These are phyloP conservation scores for Hippoglossus hippoglossus DNA, from an alignment of 2,797 vertebrate genomes.

Conservation along the genomic window DNA sequence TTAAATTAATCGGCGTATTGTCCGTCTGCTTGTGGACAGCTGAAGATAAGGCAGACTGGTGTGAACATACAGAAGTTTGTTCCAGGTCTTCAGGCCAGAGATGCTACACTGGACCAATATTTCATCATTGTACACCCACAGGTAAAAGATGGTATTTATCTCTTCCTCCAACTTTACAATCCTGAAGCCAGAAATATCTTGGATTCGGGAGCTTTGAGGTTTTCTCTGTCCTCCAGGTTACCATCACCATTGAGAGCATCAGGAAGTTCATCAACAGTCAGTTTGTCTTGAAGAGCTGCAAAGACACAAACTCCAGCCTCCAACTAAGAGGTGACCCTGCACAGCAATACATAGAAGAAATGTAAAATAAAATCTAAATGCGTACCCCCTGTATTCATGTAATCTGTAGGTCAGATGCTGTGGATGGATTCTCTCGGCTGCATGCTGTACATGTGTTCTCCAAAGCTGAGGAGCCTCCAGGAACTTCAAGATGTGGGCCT, in stretches of 20 bases:
- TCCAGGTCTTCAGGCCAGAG: conserved; percentile 75
- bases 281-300: conserved; percentile 78
- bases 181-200: too few species aligned
- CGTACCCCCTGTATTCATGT: background rate
- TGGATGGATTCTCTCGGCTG: conserved; percentile 82
- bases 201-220: too few species aligned
- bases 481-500: conserved; percentile 83
- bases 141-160: conserved; percentile 49
- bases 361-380: too few species aligned
- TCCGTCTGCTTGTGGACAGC: conserved; percentile 53
- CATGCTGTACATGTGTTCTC: conserved; percentile 84
- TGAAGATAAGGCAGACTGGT: conserved; percentile 83
- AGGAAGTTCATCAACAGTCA: conserved; percentile 79
- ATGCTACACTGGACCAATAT: conserved; percentile 74
- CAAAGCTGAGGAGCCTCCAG: conserved; percentile 82
- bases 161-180: too few species aligned
- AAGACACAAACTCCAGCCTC: conserved; percentile 63
- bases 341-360: background rate
- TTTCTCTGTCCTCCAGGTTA: conserved; percentile 47
- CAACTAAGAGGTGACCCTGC: conserved; percentile 78
- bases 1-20: background rate
- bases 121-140: conserved; percentile 84
- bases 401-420: conserved; percentile 82
- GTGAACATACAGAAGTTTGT: conserved; percentile 86
- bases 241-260: conserved; percentile 77